Percentiles rank a stretch among this genome's conserved stretches.
Conservation (phyloP, 2,797 vertebrate genomes). For the Cirrhinus molitorella region DNA sequence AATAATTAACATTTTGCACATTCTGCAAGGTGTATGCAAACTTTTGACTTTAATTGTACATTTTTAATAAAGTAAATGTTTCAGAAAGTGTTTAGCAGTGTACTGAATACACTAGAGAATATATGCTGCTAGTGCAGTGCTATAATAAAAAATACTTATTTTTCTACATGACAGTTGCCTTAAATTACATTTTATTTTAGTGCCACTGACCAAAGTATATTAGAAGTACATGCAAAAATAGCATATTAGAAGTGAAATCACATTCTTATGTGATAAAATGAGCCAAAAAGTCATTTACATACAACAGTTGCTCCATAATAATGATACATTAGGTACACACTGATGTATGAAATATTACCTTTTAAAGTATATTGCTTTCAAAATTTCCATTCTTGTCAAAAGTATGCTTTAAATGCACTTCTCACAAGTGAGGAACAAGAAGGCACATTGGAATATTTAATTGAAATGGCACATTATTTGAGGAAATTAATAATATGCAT, state of each 20-base stretch:
- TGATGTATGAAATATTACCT: not conserved
- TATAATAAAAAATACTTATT: too few relatives aligned
- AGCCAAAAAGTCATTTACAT: not conserved
- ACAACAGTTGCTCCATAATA: not conserved
- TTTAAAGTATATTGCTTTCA: not conserved
- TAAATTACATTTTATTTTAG: too few relatives aligned
- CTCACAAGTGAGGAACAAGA: slow-evolving; percentile 66
- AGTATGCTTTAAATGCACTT: not conserved
- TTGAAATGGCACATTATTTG: slow-evolving; percentile 75
- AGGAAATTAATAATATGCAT: slow-evolving; percentile 34
- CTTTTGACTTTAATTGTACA: too few relatives aligned
- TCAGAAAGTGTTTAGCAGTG: not conserved
- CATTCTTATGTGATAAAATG: not conserved
- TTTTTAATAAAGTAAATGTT: not conserved
- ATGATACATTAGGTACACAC: not conserved
- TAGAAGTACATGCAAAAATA: not conserved
- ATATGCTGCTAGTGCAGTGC: too few relatives aligned
- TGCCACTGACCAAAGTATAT: too few relatives aligned
- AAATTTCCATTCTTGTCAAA: not conserved
- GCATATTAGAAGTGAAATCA: not conserved
- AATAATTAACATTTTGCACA: too few relatives aligned
- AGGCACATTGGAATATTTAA: slow-evolving; percentile 76
- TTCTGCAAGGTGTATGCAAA: too few relatives aligned
- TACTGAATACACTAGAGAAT: too few relatives aligned
- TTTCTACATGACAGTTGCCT: too few relatives aligned